Evolutionary conservation across 2,888 invertebrate species (phyloP), one percentile per base, ranked within the genome.

Genomic region (Cephonodes hylas): DNA sequence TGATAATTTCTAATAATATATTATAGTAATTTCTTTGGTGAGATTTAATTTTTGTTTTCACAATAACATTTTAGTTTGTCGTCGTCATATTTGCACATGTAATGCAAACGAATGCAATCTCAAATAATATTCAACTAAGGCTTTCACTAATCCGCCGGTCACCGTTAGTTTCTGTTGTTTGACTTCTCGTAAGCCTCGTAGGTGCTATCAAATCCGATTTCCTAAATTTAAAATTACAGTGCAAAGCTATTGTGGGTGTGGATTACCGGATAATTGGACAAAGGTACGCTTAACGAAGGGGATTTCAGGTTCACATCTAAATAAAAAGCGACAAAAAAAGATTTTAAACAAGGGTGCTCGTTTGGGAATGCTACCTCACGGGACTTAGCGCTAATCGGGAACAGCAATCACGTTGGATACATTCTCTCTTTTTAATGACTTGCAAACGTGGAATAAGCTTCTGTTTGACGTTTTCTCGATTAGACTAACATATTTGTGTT

Each of bases 241-340:
- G 77, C 73, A 77, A 74, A 72, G 71, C 74, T 65, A 63, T 69
- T 68, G 79, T 77, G 78, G 77, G 80, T 75, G 77, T 75, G 77
- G 81, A 83, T 82, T 82, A 79, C 71, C 46, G 76, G 72, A 76
- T 80, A 81, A 82, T 80, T 83, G 81, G 76, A 73, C 74, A 67
- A 68, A 67, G 63, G 66, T 65, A 67, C 70, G 69, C 64, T 68
- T 69, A 67, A 76, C 79, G 76, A 77, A 76, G 75, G 74, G 74
- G 72, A 73, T 68, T 76, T 72, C 70, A 71, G 75, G 73, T 73
- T 74, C 72, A 72, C 70, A 44, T 59, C 63, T 67, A 69, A 73
- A 75, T 63, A 66, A 75, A 73, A 71, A 64, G 62, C 63, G 63
- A 59, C 64, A 65, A 66, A 67, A 71, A 70, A 66, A 64, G 67